phyloP scores from a whole-genome alignment of 53 echinoderm and acorn worm genomes.

The Paracentrotus lividus region DNA sequence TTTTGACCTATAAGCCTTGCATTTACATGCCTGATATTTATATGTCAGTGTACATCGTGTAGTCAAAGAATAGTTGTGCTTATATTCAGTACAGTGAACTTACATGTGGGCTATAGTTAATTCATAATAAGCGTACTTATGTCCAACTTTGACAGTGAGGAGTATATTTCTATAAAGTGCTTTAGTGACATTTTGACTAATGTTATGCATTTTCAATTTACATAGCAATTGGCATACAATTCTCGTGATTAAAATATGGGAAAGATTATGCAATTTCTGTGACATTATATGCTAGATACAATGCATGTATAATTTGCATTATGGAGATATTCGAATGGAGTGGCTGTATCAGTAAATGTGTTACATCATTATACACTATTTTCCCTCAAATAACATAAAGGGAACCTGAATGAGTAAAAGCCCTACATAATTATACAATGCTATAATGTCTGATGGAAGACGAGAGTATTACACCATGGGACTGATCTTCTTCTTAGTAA shows the following conservation, averaged over 20 bases:
- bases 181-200: too few species aligned
- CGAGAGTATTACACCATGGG: constrained; percentile 29
- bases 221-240: too few species aligned
- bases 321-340: background rate
- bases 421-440: too few species aligned
- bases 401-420: background rate
- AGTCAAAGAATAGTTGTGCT: background rate
- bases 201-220: too few species aligned
- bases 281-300: too few species aligned
- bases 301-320: too few species aligned
- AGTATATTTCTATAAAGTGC: background rate
- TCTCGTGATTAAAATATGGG: too few species aligned
- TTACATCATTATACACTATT: background rate
- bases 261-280: too few species aligned
- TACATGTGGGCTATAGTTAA: too few species aligned
- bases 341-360: background rate
- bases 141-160: background rate
- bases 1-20: constrained; percentile 69
- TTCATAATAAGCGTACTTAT: background rate
- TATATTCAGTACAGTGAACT: background rate
- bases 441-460: background rate
- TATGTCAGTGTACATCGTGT: background rate
- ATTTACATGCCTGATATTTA: background rate
- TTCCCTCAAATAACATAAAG: background rate
- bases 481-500: background rate